Conservation (phyloP, 1,140 invertebrate genomes). For the Drosophila persimilis region DNA sequence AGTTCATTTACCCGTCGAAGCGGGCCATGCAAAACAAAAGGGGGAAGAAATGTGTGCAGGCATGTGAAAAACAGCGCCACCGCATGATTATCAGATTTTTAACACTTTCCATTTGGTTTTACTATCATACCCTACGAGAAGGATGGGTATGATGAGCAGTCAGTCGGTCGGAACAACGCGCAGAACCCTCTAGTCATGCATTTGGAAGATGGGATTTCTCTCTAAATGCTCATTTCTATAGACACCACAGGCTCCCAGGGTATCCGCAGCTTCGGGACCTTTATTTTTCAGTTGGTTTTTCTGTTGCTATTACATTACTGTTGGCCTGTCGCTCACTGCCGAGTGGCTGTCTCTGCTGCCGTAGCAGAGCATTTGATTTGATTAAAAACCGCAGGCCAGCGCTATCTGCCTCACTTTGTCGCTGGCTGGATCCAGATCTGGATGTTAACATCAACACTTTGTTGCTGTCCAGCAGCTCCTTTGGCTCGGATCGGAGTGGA, state of each 20-base stretch:
- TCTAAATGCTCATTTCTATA: too few species aligned
- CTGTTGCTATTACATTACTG: slow-evolving; percentile 59
- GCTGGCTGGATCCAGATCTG: slow-evolving; percentile 14
- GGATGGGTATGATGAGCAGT: too few species aligned
- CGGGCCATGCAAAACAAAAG: slow-evolving; percentile 38
- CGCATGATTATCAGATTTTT: slow-evolving; percentile 79
- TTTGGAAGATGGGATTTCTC: too few species aligned
- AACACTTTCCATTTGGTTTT: slow-evolving; percentile 70
- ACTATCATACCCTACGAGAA: too few species aligned
- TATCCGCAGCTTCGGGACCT: not conserved
- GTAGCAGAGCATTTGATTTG: slow-evolving; percentile 76
- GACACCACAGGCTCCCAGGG: too few species aligned
- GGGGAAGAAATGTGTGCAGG: slow-evolving; percentile 71
- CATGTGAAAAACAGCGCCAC: slow-evolving; percentile 72
- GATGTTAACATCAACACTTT: slow-evolving; percentile 70
- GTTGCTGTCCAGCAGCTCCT: slow-evolving; percentile 38
- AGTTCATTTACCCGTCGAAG: slow-evolving; percentile 73
- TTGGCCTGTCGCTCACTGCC: slow-evolving; percentile 14
- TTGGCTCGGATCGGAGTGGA: slow-evolving; percentile 4
- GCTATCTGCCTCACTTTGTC: slow-evolving; percentile 76
- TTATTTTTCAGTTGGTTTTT: slow-evolving; percentile 19
- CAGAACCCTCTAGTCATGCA: too few species aligned
- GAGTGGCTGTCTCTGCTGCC: slow-evolving; percentile 9
- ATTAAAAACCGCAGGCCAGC: slow-evolving; percentile 68
- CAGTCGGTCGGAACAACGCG: too few species aligned